Evolutionary conservation across 2,113 vertebrate species (phyloP), one percentile per base, ranked within the genome.

Genomic region (Scartelaos histophorus): DNA sequence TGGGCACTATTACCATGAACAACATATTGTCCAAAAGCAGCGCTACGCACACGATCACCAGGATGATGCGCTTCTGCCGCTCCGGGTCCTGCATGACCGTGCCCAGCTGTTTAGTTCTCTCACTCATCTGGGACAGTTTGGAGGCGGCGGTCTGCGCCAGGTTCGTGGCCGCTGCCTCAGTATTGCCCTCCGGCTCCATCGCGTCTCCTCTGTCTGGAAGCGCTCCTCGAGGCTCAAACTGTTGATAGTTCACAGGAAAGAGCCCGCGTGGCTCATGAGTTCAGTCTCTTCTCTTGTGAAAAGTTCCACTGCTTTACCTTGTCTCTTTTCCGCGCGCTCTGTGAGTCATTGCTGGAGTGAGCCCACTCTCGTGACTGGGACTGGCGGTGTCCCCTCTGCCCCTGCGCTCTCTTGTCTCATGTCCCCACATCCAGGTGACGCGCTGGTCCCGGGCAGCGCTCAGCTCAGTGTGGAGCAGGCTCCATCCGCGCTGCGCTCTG

Each of bases 1-100:
- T 99, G 82, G 97, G 97, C 72, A 99, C 97, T 89, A 99, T 97
- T 25, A 98, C 97, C 97, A 98, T 98, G 79, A 97, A 98, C 45
- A 99, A 94, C 97, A 99, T 99, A 78, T 99, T 99, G 93, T 99
- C 97, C 92, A 99, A 89, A 25, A 98, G 91, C 72, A 99, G 95
- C 24, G 94, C 97, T 71, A 95, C 85, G 70, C 97, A 99, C 43
- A 98, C 97, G 78, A 97, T 96, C 13, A 95, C 85, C 76, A 98
- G 87, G 82, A 98, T 92, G 78, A 98, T 92, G 80, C 95, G 92
- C 74, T 97, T 94, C 88, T 96, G 95, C 56, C 95, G 87, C 56
- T 89, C 92, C 21, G 95, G 94, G 58, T 96, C 92, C 80, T 95
- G 94, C 74, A 98, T 93, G 22, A 90, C 95, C 35, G 87, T 89